phyloP scores from a whole-genome alignment of 1,140 invertebrate species.

The Orussus abietinus region DNA sequence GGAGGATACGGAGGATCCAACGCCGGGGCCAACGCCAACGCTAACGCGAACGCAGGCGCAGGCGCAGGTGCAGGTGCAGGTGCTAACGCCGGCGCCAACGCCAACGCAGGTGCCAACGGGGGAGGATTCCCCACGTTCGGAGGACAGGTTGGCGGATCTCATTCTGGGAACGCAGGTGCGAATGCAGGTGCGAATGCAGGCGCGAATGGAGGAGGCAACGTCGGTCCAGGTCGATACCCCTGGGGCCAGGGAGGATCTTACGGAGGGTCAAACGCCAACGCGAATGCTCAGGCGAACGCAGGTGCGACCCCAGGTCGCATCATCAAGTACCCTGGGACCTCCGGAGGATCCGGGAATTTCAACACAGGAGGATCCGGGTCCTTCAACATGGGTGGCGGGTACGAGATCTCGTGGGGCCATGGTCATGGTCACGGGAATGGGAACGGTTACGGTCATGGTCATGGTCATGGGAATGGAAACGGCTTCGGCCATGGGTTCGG shows the following conservation, averaged over 20 bases:
- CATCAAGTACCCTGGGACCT: no score
- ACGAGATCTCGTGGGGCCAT: conserved; percentile 1
- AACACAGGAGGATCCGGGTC: not conserved
- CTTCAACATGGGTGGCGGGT: not conserved
- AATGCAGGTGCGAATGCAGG: conserved; percentile 14
- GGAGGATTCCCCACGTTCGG: not conserved
- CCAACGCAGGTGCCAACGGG: conserved; percentile 16
- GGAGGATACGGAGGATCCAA: no score
- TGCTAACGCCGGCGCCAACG: conserved; percentile 19
- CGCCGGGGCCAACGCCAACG: conserved; percentile 4
- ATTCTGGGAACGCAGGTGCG: conserved; percentile 1
- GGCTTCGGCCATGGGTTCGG: no score
- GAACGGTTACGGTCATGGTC: conserved; percentile 6
- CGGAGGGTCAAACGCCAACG: conserved; percentile 16
- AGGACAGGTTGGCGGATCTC: conserved; percentile 1
- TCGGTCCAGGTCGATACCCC: no score
- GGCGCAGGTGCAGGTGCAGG: conserved; percentile 8
- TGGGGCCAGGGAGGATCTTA: no score
- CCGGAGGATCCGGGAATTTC: no score
- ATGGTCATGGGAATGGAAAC: not conserved
- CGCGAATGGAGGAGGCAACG: no score
- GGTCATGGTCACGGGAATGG: conserved; percentile 3
- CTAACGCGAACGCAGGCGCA: conserved; percentile 20
- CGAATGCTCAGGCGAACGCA: conserved; percentile 14
- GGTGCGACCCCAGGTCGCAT: no score